Evolutionary conservation across 2,797 vertebrate species (phyloP), one percentile per base, ranked within the genome.

Genomic region (Lithobates sylvaticus): DNA sequence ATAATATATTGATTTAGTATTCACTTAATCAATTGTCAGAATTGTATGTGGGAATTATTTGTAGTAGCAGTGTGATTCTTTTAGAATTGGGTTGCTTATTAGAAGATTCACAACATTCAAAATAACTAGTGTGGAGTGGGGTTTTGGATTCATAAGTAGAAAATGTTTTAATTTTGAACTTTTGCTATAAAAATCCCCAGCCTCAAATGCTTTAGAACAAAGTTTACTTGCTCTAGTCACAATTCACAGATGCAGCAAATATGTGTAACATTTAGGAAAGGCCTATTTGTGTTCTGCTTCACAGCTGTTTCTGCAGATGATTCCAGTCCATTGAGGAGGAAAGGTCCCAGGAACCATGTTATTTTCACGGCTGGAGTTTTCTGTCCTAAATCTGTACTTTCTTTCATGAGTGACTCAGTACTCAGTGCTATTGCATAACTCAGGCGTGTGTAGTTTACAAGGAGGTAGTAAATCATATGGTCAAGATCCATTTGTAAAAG

Each of bases 241-340:
- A 65, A 16, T 76, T 34, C 23, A 54, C 81, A 76, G 81, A 84
- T 84, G 73, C 50, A 76, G 32, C 6, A n/a, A 69, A 50, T 47
- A 44, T 54, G 64, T 76, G 72, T 21, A 76, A 32, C 26, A n/a
- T 65, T 36, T 47, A 21, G 58, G 71, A 44, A 44, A 84, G 27
- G 42, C 9, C 39, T 21, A 36, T 76, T 64, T 26, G 10, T 27
- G 61, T 83, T 27, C 64, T 23, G 64, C 67, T 39, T 23, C 81
- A 18, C 58, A 76, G 81, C 73, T 69, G 44, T 54, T 67, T 58
- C 9, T 76, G 61, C 81, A 84, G 81, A 75, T 76, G 81, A 42
- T 64, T 13, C 13, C 2, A 83, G n/a, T 54, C 50, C 16, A 12
- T 12, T 10, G 39, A 74, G 36, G 13, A 68, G 39, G 42, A 29